These are phyloP conservation scores for Petaurus breviceps DNA, from an alignment of 2,113 vertebrate genomes.

Conservation along the genomic window DNA sequence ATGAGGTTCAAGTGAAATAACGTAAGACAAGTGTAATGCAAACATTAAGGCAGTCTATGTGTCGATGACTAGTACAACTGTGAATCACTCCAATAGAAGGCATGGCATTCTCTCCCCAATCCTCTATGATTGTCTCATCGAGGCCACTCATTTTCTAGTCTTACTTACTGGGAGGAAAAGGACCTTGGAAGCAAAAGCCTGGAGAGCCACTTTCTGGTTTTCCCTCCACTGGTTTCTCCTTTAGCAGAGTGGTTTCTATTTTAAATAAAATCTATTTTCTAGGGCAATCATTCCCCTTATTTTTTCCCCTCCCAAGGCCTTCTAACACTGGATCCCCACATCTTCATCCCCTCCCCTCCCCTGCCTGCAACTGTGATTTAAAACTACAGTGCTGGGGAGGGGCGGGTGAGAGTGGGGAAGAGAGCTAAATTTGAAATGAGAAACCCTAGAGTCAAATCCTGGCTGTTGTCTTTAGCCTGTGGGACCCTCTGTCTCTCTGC, in stretches of 20 bases:
- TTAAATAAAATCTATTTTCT: not conserved
- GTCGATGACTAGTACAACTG: not conserved
- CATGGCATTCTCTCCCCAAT: not conserved
- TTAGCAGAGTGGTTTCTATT: not conserved
- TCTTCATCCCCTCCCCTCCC: not conserved
- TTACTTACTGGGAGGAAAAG: not conserved
- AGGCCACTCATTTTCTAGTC: not conserved
- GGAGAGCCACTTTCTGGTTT: not conserved
- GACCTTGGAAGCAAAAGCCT: not conserved
- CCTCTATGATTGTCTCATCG: not conserved
- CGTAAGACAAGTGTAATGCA: not conserved
- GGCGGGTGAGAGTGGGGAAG: not conserved
- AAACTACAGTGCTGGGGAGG: not conserved
- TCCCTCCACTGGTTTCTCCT: not conserved
- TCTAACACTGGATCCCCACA: not conserved
- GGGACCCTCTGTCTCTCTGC: not conserved
- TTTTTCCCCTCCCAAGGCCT: not conserved
- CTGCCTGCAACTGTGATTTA: not conserved
- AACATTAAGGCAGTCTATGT: not conserved
- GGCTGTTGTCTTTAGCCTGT: not conserved
- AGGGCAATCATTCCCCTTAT: not conserved
- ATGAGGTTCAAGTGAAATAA: not conserved
- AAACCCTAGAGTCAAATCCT: not conserved
- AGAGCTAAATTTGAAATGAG: not conserved
- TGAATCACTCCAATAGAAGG: not conserved